Percentiles rank a stretch among this genome's conserved stretches.
Conservation (phyloP, 2,113 vertebrate species). For the Gopherus evgoodei region DNA sequence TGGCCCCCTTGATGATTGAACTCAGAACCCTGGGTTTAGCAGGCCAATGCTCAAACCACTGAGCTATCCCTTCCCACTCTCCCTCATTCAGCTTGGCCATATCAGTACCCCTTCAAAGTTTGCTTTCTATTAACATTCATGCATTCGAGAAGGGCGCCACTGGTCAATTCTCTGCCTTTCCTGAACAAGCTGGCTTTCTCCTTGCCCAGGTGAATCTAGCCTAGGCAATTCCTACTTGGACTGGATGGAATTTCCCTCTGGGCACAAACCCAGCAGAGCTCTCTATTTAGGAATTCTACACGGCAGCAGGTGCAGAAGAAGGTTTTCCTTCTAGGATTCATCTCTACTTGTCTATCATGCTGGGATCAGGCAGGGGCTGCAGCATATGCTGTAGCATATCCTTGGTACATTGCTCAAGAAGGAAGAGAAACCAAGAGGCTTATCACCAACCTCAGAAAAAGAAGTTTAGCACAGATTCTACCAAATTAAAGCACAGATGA, state of each 20-base stretch:
- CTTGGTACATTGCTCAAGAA: background rate
- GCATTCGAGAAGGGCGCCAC: background rate
- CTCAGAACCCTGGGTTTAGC: no score
- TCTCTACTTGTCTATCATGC: background rate
- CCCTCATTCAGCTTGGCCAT: background rate
- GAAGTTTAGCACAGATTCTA: background rate
- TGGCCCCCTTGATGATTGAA: no score
- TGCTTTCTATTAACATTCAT: accelerated
- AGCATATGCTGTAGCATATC: background rate
- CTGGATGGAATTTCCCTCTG: background rate
- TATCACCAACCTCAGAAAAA: background rate
- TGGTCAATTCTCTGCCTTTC: background rate
- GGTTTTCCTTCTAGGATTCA: background rate
- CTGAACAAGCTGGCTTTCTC: background rate
- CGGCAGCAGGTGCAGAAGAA: background rate
- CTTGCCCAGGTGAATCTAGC: background rate
- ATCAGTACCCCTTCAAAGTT: background rate
- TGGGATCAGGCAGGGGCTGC: background rate
- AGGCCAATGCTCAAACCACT: no score
- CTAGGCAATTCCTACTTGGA: background rate
- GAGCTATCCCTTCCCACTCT: no score
- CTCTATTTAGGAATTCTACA: background rate
- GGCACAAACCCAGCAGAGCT: background rate
- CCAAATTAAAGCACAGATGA: background rate
- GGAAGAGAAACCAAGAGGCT: background rate